phyloP scores from a whole-genome alignment of 2,888 invertebrate species.

The Nymphalis c-album region DNA sequence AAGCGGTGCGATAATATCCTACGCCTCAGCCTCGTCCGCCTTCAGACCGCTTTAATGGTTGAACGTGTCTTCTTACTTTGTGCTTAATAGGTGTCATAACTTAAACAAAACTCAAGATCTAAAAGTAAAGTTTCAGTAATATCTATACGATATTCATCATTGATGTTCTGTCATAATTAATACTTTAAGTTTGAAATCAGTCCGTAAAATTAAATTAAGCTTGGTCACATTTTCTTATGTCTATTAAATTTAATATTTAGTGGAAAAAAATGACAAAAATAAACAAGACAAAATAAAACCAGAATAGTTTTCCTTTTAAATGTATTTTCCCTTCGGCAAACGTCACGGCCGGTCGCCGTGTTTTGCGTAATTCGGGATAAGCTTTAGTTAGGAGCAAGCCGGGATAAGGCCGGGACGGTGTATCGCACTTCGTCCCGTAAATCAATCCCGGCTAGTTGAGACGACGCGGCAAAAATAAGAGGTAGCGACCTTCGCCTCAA shows the following conservation, averaged over 20 bases:
- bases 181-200: background rate
- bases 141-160: slow-evolving; percentile 24
- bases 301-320: slow-evolving; percentile 40
- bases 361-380: slow-evolving; percentile 72
- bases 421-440: slow-evolving; percentile 72
- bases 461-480: slow-evolving; percentile 71
- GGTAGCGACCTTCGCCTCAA: slow-evolving; percentile 45
- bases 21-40: slow-evolving; percentile 64
- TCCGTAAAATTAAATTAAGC: background rate
- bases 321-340: slow-evolving; percentile 44
- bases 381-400: slow-evolving; percentile 72
- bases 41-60: slow-evolving; percentile 70
- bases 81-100: slow-evolving; percentile 80
- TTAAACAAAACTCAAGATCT: slow-evolving; percentile 72
- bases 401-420: slow-evolving; percentile 53
- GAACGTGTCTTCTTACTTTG: slow-evolving; percentile 79
- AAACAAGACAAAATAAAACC: slow-evolving; percentile 6
- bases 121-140: slow-evolving; percentile 54
- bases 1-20: slow-evolving; percentile 82
- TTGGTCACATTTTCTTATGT: too few species aligned
- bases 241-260: too few species aligned
- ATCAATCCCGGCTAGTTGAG: slow-evolving; percentile 71
- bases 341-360: slow-evolving; percentile 63
- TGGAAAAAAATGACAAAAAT: background rate
- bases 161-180: slow-evolving; percentile 1